A percentile compares a stretch with the other conserved stretches of the same genome.
Conservation (phyloP, 1,140 invertebrate species). For the Drosophila mauritiana region DNA sequence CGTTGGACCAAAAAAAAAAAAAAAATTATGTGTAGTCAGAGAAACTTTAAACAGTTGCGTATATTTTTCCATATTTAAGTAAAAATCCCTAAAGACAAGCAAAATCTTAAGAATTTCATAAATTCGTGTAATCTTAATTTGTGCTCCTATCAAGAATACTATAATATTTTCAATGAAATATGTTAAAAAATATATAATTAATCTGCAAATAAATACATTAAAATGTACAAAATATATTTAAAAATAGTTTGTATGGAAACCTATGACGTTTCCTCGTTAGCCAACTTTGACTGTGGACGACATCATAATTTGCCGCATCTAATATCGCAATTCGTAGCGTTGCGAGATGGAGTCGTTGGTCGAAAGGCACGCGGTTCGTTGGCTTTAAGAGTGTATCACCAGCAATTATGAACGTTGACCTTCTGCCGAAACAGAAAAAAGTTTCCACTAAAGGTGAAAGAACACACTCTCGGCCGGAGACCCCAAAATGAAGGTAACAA, state of each 20-base stretch:
- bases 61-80: not conserved
- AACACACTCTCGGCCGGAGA: constrained; percentile 25
- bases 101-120: no score
- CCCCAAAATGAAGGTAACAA: constrained; percentile 40
- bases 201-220: not conserved
- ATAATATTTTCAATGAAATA: no score
- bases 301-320: constrained; percentile 50
- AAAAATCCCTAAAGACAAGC: no score
- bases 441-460: constrained; percentile 61
- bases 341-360: constrained; percentile 11
- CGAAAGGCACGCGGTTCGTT: constrained; percentile 37
- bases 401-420: constrained; percentile 78
- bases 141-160: no score
- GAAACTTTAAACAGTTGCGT: not conserved
- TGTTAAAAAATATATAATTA: not conserved
- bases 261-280: not conserved
- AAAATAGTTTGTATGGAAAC: not conserved
- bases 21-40: constrained; percentile 8
- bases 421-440: constrained; percentile 58
- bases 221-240: not conserved
- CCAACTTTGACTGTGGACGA: constrained; percentile 8
- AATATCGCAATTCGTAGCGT: constrained; percentile 29
- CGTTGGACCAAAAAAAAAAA: constrained; percentile 28
- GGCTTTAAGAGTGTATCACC: constrained; percentile 45
- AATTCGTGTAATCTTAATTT: no score